Conservation (phyloP, 2,113 vertebrate genomes). For the Carassius carassius region DNA sequence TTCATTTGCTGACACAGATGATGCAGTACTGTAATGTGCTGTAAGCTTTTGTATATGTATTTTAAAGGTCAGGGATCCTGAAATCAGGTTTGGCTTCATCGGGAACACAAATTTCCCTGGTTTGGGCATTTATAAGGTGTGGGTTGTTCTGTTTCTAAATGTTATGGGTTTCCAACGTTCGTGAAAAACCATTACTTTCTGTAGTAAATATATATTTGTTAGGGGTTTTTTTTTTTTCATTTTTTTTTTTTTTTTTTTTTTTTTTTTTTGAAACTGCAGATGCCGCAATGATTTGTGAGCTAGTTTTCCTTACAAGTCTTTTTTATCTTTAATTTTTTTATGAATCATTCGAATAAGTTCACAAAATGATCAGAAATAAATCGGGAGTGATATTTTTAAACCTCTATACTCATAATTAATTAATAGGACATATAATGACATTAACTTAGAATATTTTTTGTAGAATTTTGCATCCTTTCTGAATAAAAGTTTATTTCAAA, state of each 20-base stretch:
- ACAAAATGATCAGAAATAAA: neutral
- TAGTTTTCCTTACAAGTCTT: neutral
- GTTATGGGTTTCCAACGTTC: neutral
- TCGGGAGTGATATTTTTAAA: neutral
- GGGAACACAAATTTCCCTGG: neutral
- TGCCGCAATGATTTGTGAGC: neutral
- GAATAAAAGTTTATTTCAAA: neutral
- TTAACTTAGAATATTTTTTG: too few relatives aligned
- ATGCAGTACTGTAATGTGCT: conserved; percentile 7
- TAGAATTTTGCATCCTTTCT: too few relatives aligned
- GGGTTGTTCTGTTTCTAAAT: neutral
- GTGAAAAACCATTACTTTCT: neutral
- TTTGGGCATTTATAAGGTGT: neutral
- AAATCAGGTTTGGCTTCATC: neutral
- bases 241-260: too few relatives aligned
- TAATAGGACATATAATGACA: neutral
- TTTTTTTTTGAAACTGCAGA: neutral
- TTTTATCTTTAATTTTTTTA: neutral
- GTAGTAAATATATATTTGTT: neutral
- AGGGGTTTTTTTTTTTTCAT: too few relatives aligned
- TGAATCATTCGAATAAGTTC: neutral
- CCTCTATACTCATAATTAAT: neutral
- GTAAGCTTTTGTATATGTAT: neutral
- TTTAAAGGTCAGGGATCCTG: neutral
- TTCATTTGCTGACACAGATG: conserved; percentile 18